Base-by-base conservation (phyloP, 1,140 invertebrate genomes). In the Fopius arisanus region DNA sequence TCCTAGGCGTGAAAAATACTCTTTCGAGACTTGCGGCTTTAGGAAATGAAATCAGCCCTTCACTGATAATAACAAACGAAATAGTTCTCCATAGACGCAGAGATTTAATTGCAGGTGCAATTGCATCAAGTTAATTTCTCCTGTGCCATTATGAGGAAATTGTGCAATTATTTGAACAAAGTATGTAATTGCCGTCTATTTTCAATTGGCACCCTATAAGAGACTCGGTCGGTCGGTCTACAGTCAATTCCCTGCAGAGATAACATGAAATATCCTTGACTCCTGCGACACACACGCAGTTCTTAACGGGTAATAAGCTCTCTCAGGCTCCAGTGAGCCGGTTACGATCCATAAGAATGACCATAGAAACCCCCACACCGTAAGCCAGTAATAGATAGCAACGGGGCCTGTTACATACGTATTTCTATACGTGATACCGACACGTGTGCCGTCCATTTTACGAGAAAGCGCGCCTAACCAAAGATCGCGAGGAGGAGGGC, bases 201-300 rank as follows among this genome's bases (percentile, higher is more conserved):
- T 59, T 28, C 21, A 59, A 16, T 59, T 59, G 21, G 21, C 54
- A 59, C 54, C 54, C 54, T 59, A 7, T 59, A 59, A 26, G 21
- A 59, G 54, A 26, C 23, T 12, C 43, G 16, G 14, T 19, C 43
- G 43, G 5, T 16, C 54, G 23, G 23, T 23, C 21, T 26, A 59
- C 54, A 59, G 54, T 59, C 54, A 59, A 59, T 59, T 59, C 54
- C 23, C 70, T 21, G n/a, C 69, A 76, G 43, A 79, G 81, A 80
- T 81, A 82, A 81, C 77, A 74, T 54, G 37, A 66, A 48, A 75
- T 81, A 81, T 82, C 81, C 81, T 82, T 82, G 81, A 81, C 78
- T 81, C 77, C 59, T 74, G 59, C 33, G 73, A 73, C 63, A 59
- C 71, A 66, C 67, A 73, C 63, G 71, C 67, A 66, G 63, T 31